Conservation (phyloP, 1,140 invertebrate genomes). For the Pissodes strobi region DNA sequence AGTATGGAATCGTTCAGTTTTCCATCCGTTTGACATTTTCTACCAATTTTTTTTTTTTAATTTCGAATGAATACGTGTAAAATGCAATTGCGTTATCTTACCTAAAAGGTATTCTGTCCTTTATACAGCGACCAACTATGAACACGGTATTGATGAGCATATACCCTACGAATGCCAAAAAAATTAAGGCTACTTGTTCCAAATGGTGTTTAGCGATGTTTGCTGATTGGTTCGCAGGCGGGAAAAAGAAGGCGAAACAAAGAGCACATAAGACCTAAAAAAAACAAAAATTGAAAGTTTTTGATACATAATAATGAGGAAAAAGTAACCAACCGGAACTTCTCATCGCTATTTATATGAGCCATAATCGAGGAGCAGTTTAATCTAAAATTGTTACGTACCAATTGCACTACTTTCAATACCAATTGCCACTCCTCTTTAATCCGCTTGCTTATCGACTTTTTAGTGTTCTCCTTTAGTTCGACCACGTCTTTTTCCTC, state of each 20-base stretch:
- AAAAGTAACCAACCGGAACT: too few species aligned
- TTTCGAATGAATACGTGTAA: not conserved
- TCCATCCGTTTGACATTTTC: too few species aligned
- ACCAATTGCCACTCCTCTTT: slow-evolving; percentile 48
- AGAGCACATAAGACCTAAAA: slow-evolving; percentile 42
- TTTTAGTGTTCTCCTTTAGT: slow-evolving; percentile 36
- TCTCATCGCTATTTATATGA: too few species aligned
- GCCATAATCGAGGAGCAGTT: too few species aligned
- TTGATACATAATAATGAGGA: too few species aligned
- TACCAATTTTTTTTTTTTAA: too few species aligned
- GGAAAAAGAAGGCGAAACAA: slow-evolving; percentile 61
- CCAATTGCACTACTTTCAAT: slow-evolving; percentile 51
- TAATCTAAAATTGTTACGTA: slow-evolving; percentile 34
- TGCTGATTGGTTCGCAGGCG: slow-evolving; percentile 59
- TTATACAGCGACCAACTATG: slow-evolving; percentile 62
- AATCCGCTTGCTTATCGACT: slow-evolving; percentile 17
- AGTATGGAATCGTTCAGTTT: too few species aligned
- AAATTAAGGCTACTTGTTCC: slow-evolving; percentile 62
- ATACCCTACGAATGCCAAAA: slow-evolving; percentile 62
- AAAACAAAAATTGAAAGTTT: not conserved
- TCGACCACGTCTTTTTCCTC: slow-evolving; percentile 39
- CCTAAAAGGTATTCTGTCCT: slow-evolving; percentile 68
- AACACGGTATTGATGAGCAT: slow-evolving; percentile 68
- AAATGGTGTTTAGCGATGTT: slow-evolving; percentile 56
- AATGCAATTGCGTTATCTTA: not conserved